Base-by-base conservation (phyloP, 2,888 invertebrate genomes). In the Callyntrura guangdongensis region DNA sequence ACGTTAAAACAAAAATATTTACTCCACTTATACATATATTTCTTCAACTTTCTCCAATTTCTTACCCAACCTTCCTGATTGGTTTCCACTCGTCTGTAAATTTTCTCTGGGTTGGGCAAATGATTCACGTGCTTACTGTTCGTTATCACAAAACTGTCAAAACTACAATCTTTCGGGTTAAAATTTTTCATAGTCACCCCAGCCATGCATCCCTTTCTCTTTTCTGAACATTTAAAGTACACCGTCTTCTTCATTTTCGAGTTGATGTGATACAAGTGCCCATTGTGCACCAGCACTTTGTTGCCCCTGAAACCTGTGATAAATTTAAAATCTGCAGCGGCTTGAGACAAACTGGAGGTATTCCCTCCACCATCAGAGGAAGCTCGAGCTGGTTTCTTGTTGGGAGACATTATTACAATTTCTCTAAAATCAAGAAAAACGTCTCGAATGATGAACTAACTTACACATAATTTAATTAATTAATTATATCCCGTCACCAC, bases 121-220 rank as follows among this genome's bases (percentile, higher is more conserved):
- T 56, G 56, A 8, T 56, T 56, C 56, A 56, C 56, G 8, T 56
- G 56, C 3, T 2, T 56, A n/a, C 3, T 56, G 8, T 56, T 56
- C 17, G 56, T 56, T n/a, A 56, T 56, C 56, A 56, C 56, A 56
- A n/a, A 56, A 56, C 56, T 56, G 56, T 56, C 56, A 17, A 56
- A 56, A 8, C n/a, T 56, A 8, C n/a, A 56, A 17, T 17, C 17
- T 3, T 14, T 17, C 56, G 56, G 56, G 9, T 56, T 17, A 8
- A n/a, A 56, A 56, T 56, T 56, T 17, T 56, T 56, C 56, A 56
- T n/a, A 1, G 56, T 56, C n/a, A 56, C 17, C 56, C 56, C 56
- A 1, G 56, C 56, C 56, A 56, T 56, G 17, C 56, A 56, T 8
- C 56, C 56, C 56, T 56, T 56, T 8, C 56, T 56, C 56, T 56